phyloP scores from a whole-genome alignment of 2,113 vertebrate species.

The Rhinolophus sinicus region DNA sequence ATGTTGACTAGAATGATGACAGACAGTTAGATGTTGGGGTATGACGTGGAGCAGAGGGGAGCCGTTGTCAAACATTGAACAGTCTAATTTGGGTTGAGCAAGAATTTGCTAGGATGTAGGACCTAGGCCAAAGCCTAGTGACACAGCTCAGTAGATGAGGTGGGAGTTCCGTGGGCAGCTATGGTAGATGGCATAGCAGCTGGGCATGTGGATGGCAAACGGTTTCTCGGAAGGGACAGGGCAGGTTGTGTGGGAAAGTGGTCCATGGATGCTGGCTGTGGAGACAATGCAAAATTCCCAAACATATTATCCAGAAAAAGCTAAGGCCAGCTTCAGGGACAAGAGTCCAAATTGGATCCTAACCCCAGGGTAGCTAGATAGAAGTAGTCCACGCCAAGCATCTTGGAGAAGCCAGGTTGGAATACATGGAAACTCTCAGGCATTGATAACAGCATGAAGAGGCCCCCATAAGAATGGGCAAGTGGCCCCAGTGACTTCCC shows the following conservation, averaged over 20 bases:
- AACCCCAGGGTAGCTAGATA: neutral
- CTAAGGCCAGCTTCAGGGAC: neutral
- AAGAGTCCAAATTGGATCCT: neutral
- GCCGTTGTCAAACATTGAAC: neutral
- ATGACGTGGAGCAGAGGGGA: neutral
- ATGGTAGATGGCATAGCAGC: rapidly evolving
- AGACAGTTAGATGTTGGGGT: neutral
- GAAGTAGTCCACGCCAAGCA: neutral
- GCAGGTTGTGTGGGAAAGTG: neutral
- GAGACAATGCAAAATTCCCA: neutral
- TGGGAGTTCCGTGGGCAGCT: neutral
- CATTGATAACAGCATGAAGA: neutral
- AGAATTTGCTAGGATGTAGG: neutral
- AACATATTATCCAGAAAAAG: neutral
- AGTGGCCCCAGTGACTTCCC: neutral
- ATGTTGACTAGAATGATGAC: neutral
- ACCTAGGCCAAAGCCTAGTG: neutral
- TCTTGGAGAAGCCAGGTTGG: neutral
- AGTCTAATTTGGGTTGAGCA: neutral
- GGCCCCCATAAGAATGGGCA: neutral
- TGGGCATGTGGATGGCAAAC: neutral
- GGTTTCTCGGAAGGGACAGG: neutral
- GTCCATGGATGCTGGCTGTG: neutral
- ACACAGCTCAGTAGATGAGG: neutral
- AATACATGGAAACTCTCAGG: neutral